Evolutionary conservation across 2,797 vertebrate genomes (phyloP).

Genomic region (Dendrocincla fuliginosa): DNA sequence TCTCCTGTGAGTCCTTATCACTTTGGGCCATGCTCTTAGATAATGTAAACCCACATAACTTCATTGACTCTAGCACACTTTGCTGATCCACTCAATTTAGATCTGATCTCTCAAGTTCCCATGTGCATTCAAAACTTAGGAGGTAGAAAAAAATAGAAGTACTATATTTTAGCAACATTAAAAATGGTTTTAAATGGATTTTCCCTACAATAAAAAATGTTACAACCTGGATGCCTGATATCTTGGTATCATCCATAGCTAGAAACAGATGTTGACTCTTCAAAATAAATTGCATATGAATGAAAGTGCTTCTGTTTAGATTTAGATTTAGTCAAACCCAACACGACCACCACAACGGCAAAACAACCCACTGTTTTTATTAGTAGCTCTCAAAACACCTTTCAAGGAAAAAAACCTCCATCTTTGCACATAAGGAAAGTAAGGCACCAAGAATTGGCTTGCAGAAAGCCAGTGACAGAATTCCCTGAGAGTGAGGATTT

Average conservation of each 20-base stretch:
- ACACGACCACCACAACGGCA: background rate
- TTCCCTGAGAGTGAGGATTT: background rate
- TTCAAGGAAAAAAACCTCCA: background rate
- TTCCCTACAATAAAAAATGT: background rate
- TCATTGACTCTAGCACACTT: background rate
- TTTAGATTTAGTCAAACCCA: background rate
- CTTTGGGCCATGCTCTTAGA: background rate
- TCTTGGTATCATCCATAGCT: background rate
- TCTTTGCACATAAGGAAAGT: background rate
- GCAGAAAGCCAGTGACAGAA: background rate
- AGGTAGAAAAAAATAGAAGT: background rate
- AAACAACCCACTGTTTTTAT: background rate
- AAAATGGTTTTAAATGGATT: background rate
- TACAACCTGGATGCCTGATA: background rate
- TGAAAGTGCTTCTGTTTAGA: background rate
- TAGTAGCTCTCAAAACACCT: background rate
- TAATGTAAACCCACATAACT: background rate
- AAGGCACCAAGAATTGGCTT: background rate
- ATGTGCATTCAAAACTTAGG: background rate
- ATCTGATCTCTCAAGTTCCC: background rate
- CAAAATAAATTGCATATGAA: background rate
- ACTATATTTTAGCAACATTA: background rate
- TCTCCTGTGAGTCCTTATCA: background rate
- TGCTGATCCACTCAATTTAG: constrained; percentile 16
- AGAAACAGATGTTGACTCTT: background rate